Percentiles rank a stretch among this genome's conserved stretches.
These are phyloP conservation scores for Sycophila sp. DNA, from an alignment of 1,140 invertebrate species.

Conservation along the genomic window DNA sequence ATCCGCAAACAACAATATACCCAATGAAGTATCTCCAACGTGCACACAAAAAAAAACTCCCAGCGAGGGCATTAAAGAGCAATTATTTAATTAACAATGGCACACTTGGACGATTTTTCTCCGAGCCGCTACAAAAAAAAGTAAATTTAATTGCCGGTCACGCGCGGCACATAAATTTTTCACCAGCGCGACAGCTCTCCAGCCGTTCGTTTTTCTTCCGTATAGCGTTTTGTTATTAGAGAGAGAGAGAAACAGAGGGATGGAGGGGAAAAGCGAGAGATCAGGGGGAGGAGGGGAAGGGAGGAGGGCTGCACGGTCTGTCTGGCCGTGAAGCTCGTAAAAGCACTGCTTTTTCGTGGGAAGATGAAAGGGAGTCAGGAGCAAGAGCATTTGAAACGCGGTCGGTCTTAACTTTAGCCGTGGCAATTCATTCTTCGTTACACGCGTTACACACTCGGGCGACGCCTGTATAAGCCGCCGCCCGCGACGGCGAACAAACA, in stretches of 20 bases:
- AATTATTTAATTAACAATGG: conserved; percentile 29
- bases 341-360: conserved; percentile 9
- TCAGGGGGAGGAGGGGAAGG: background rate
- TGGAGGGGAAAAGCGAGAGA: background rate
- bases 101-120: background rate
- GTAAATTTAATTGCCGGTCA: conserved; percentile 5
- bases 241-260: background rate
- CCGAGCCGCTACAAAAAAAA: background rate
- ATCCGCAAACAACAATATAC: too few species aligned
- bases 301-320: background rate
- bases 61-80: background rate
- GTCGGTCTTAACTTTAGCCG: conserved; percentile 23
- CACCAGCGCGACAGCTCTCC: background rate
- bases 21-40: too few species aligned
- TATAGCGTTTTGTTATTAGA: conserved; percentile 1
- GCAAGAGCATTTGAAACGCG: conserved; percentile 20
- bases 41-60: too few species aligned
- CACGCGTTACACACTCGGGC: background rate
- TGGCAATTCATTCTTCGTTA: conserved; percentile 19
- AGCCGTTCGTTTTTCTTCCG: background rate
- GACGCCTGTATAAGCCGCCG: background rate
- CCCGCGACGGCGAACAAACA: background rate
- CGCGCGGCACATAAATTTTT: conserved; percentile 24
- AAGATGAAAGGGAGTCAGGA: background rate
- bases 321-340: conserved; percentile 16